Conservation (phyloP, 2,797 vertebrate genomes). For the Mus spretus region DNA sequence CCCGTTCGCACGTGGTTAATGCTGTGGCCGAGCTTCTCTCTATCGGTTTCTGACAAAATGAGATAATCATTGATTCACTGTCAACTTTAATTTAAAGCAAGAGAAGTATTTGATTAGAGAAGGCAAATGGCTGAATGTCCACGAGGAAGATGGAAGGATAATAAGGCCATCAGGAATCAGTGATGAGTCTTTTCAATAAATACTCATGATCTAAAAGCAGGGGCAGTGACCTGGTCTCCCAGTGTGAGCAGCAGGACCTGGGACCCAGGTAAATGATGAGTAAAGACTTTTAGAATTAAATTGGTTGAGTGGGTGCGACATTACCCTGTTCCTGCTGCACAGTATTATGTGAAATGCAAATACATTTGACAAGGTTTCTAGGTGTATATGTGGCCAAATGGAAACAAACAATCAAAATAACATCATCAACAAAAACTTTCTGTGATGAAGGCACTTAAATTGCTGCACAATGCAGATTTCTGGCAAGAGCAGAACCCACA, state of each 20-base stretch:
- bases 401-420: not conserved
- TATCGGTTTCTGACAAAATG: slow-evolving; percentile 12
- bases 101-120: slow-evolving; percentile 50
- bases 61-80: slow-evolving; percentile 22
- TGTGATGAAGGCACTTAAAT: not conserved
- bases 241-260: not conserved
- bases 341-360: slow-evolving; percentile 13
- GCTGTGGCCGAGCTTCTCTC: not conserved
- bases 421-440: not conserved
- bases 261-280: not conserved
- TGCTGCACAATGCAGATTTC: not conserved
- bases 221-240: not conserved
- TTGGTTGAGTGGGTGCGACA: not conserved
- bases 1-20: not conserved
- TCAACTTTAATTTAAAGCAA: slow-evolving; percentile 57
- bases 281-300: not conserved
- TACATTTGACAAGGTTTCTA: not conserved
- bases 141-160: slow-evolving; percentile 2
- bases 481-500: not conserved
- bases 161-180: not conserved
- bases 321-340: not conserved
- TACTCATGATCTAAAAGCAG: not conserved
- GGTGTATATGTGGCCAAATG: not conserved
- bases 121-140: not conserved
- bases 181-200: not conserved